phyloP scores from a whole-genome alignment of 2,797 vertebrate species.

The Pseudochirops cupreus region DNA sequence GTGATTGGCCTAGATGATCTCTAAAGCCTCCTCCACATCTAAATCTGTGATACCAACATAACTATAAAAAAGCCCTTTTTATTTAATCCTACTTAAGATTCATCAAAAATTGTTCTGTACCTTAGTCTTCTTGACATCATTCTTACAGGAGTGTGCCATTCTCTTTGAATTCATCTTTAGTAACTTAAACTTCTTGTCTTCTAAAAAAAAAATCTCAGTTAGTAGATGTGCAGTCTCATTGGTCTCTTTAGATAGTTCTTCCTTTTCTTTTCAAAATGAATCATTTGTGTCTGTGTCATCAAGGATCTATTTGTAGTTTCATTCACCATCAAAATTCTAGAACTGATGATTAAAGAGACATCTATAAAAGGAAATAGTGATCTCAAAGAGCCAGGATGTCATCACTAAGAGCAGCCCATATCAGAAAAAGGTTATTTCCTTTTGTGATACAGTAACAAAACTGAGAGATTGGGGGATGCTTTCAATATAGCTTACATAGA shows the following conservation, averaged over 20 bases:
- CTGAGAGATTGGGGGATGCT: background rate
- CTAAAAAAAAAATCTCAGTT: background rate
- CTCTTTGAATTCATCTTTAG: background rate
- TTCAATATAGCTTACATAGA: background rate
- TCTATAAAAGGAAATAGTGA: background rate
- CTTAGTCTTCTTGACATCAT: background rate
- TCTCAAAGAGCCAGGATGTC: background rate
- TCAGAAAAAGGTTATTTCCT: background rate
- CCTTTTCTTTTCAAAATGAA: background rate
- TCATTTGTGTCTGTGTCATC: conserved; percentile 1
- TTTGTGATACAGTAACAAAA: background rate
- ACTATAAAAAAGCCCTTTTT: background rate
- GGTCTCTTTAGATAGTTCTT: background rate
- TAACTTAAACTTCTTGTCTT: background rate
- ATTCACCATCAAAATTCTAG: background rate
- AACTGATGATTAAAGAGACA: background rate
- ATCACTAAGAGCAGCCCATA: background rate
- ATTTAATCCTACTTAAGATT: too few relatives aligned
- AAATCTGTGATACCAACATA: background rate
- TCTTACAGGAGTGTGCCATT: background rate
- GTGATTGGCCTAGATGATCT: background rate
- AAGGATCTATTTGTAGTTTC: background rate
- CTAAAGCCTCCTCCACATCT: background rate
- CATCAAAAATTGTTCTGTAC: background rate
- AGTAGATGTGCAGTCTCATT: background rate